A percentile compares a stretch with the other conserved stretches of the same genome.
Evolutionary conservation across 1,140 invertebrate species (phyloP).

Genomic region (Melanaphis sacchari): DNA sequence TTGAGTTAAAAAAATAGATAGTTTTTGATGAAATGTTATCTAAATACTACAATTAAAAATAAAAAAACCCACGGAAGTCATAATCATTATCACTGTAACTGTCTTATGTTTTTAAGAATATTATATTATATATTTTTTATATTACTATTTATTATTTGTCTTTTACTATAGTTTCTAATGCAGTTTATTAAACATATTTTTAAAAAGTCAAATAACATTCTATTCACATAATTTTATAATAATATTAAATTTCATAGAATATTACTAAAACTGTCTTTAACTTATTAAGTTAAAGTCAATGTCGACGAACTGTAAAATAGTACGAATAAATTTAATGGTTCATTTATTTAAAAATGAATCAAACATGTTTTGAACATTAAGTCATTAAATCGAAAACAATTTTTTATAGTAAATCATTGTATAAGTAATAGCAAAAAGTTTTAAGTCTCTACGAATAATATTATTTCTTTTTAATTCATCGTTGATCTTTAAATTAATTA

Average conservation of each 20-base stretch:
- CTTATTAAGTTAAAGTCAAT: neutral
- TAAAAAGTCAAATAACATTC: neutral
- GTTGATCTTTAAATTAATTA: too few species aligned
- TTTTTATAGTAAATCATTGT: too few species aligned
- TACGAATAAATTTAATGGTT: neutral
- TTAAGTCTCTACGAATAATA: too few species aligned
- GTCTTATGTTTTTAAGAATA: neutral
- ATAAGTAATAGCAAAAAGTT: too few species aligned
- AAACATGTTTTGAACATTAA: too few species aligned
- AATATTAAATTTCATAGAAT: neutral
- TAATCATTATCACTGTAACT: neutral
- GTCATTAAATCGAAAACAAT: too few species aligned
- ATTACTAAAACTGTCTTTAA: neutral
- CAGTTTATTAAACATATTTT: neutral
- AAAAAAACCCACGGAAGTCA: too few species aligned
- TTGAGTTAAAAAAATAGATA: too few species aligned
- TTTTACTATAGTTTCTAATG: neutral
- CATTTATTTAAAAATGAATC: too few species aligned
- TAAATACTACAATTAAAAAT: too few species aligned
- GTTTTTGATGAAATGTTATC: too few species aligned
- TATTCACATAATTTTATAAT: neutral
- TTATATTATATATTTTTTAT: neutral
- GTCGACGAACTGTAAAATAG: neutral
- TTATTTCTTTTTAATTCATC: too few species aligned
- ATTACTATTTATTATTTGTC: neutral